Percentiles rank a stretch among this genome's conserved stretches.
Conservation (phyloP, 1,140 invertebrate genomes). For the Nomia melanderi region DNA sequence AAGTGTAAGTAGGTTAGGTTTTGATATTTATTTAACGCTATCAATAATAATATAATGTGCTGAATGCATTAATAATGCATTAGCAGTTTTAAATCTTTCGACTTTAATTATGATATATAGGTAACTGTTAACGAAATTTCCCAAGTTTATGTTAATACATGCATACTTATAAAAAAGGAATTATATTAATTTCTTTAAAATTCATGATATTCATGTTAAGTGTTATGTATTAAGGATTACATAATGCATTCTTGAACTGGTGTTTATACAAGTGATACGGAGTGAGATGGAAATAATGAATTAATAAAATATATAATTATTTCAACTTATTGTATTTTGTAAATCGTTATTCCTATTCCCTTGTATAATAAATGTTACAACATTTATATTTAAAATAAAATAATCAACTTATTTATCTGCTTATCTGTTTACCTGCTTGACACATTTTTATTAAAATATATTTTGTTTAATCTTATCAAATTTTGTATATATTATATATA, state of each 20-base stretch:
- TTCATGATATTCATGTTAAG: not conserved
- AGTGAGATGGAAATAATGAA: not conserved
- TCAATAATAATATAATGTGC: not conserved
- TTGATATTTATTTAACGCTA: too few species aligned
- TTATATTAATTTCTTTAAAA: not conserved
- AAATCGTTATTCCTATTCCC: not conserved
- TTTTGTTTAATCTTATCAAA: not conserved
- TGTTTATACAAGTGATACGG: not conserved
- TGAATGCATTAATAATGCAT: too few species aligned
- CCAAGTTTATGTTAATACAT: too few species aligned
- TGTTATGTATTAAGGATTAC: not conserved
- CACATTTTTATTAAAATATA: not conserved
- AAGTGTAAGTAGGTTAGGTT: not conserved
- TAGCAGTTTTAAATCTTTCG: too few species aligned
- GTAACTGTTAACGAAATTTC: not conserved
- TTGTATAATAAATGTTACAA: not conserved
- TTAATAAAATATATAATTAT: not conserved
- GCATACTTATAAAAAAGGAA: not conserved
- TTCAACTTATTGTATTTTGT: not conserved
- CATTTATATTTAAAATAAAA: not conserved
- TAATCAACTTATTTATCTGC: not conserved
- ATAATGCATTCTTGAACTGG: not conserved
- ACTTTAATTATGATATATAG: not conserved
- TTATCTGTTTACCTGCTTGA: too few species aligned
- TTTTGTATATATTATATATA: not conserved